Evolutionary conservation across 1,140 invertebrate species (phyloP), one percentile per base, ranked within the genome.

Genomic region (Drosophila ananassae): DNA sequence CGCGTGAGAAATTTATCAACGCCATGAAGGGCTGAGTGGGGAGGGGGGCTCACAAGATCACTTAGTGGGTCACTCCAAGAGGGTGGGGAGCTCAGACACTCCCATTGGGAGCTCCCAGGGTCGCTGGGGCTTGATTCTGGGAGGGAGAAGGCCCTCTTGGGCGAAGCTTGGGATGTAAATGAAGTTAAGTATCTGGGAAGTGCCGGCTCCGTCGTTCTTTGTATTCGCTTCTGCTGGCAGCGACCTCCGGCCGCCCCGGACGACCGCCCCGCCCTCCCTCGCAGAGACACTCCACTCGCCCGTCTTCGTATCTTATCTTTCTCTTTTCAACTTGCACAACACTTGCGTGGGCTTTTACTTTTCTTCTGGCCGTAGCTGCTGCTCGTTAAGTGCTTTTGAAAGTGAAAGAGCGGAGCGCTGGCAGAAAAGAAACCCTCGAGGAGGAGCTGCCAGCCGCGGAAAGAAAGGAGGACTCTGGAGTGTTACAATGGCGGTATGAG

Each of bases 281-380:
- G 50, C 37, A n/a, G 24, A 22, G 7, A 7, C 44, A 39, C 69
- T 57, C 52, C 30, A 52, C 47, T 73, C 52, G 63, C 68, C 52
- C 58, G 82, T 78, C 59, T 67, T 68, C 32, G 51, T 69, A 69
- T 69, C 67, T 69, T 69, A 69, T 69, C 66, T 72, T 63, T 72
- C 56, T 64, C 60, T 75, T 48, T 68, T 58, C 67, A 34, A 58
- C 52, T 64, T 78, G 59, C 59, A 56, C 59, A 64, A 74, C 60
- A 74, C 60, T 73, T 56, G 72, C 32, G 72, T 74, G 72, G 72
- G 72, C 71, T 78, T 67, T 73, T 59, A 73, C 73, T 85, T 77
- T 69, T 79, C 55, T 68, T 84, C 71, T 73, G 76, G 68, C 57
- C 41, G 63, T 57, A 12, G 47, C 22, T 53, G 59, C 22, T 34